Evolutionary conservation across 2,113 vertebrate genomes (phyloP), one percentile per base, ranked within the genome.

Genomic region (Corapipo altera): DNA sequence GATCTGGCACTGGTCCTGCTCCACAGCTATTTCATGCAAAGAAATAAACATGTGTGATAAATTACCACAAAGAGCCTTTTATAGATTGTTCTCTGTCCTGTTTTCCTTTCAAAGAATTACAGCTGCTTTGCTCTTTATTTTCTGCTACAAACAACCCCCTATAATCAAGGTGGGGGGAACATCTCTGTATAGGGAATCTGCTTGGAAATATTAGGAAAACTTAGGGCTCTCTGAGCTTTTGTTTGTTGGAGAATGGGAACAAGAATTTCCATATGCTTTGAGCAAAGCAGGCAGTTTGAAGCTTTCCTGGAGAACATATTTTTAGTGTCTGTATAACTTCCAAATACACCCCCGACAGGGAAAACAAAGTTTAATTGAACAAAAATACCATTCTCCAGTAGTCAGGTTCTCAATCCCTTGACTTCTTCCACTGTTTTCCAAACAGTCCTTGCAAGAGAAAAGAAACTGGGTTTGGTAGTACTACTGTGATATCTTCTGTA

Each of bases 21-120:
- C 85, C 0, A 57, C 37, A 89, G 91, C 83, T 24, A 15, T 95
- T 96, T 90, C 86, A 93, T 81, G 93, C 76, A 41, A 91, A 94
- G 96, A 87, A 90, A 94, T 91, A 97, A 95, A 96, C 93, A 96
- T 96, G 95, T 95, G 96, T 96, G 96, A 96, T 92, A 96, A 93
- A 96, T 97, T 89, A 95, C 90, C 93, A 96, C 95, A 97, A 95
- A 96, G 96, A 74, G 95, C 93, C 96, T 96, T 95, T 96, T 93
- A 95, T 94, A 95, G 96, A 89, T 96, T 96, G 96, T 96, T 96
- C 92, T 94, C 79, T 89, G 86, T 59, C 69, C 88, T 95, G 86
- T 91, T 96, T 95, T 97, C 84, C 94, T 96, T 95, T 95, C 93
- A 97, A 88, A 96, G 91, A 93, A 86, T 65, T 95, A 81, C 95